Evolutionary conservation across 2,113 vertebrate genomes (phyloP).

Genomic region (Uria lomvia): DNA sequence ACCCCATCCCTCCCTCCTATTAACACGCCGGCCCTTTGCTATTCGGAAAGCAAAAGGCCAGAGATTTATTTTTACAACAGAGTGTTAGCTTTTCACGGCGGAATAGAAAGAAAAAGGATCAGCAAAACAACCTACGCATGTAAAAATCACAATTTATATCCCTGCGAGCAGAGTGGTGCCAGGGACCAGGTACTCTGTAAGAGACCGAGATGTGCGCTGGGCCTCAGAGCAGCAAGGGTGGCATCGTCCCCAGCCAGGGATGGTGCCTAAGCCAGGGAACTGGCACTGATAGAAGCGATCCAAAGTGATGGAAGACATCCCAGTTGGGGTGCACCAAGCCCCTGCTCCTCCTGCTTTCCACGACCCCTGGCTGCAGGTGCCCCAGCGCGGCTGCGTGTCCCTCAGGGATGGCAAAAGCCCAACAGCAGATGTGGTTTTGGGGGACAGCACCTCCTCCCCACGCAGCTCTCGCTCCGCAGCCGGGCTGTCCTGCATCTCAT

Average conservation of each 20-base stretch:
- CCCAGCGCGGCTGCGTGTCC: fast-evolving
- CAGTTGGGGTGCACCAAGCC: not conserved
- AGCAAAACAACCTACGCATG: not conserved
- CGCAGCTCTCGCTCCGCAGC: fast-evolving
- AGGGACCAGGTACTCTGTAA: not conserved
- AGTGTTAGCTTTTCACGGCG: not conserved
- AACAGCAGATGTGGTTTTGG: fast-evolving
- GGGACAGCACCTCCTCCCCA: not conserved
- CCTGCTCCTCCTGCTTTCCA: not conserved
- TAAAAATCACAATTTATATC: not conserved
- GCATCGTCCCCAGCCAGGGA: not conserved
- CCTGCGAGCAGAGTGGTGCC: not conserved
- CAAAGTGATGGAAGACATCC: not conserved
- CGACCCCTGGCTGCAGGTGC: not conserved
- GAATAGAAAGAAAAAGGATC: not conserved
- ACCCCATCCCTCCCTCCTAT: not conserved
- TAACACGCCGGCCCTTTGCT: not conserved
- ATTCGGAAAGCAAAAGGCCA: not conserved
- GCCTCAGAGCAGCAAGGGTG: not conserved
- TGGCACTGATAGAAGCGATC: fast-evolving
- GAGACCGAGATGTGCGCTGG: fast-evolving
- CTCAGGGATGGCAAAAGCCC: not conserved
- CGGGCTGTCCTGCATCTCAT: not conserved
- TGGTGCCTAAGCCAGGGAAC: not conserved
- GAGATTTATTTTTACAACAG: not conserved